Percentiles rank a stretch among this genome's conserved stretches.
Conservation (phyloP, 2,113 vertebrate species). For the Anarhynchus alexandrinus region DNA sequence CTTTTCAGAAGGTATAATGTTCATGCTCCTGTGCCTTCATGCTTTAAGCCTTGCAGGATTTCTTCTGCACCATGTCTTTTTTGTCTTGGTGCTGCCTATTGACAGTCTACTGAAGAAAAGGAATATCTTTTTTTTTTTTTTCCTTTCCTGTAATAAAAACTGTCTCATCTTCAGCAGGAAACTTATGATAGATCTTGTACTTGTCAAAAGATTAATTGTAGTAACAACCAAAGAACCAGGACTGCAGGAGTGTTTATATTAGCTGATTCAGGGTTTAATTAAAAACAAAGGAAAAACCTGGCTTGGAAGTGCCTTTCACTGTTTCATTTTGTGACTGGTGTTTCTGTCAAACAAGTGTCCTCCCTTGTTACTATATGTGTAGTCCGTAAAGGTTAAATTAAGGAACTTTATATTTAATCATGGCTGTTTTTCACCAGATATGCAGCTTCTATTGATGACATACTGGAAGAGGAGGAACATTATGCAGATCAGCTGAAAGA, state of each 20-base stretch:
- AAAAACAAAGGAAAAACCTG: neutral
- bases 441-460: slow-evolving; percentile 92
- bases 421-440: slow-evolving; percentile 73
- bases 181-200: neutral
- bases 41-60: neutral
- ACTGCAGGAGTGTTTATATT: neutral
- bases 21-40: neutral
- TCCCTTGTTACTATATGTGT: neutral
- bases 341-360: neutral
- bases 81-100: neutral
- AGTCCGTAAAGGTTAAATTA: neutral
- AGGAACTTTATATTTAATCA: neutral
- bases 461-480: slow-evolving; percentile 94
- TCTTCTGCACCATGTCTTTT: neutral
- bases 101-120: neutral
- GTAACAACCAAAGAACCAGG: neutral
- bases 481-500: slow-evolving; percentile 96
- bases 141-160: neutral
- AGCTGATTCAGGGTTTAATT: neutral
- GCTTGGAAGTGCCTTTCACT: neutral
- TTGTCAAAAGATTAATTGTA: neutral
- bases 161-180: neutral
- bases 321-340: neutral
- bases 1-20: neutral
- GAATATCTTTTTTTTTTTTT: neutral